Conservation (phyloP, 2,797 vertebrate species). For the Petrocephalus sullivani region DNA sequence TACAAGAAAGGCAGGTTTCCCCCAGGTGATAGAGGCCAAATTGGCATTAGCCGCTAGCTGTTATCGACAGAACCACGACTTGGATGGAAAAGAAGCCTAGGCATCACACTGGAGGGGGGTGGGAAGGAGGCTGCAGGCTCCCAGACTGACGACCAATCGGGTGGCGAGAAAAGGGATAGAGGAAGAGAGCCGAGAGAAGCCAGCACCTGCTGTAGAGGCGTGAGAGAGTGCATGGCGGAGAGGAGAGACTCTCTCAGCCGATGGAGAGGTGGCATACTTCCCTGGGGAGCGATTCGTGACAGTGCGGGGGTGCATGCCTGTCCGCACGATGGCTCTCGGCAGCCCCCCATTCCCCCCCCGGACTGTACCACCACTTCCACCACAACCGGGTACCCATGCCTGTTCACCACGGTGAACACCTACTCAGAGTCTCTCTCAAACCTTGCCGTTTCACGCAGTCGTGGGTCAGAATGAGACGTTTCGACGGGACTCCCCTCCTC, state of each 20-base stretch:
- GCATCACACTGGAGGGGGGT: not conserved
- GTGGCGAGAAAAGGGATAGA: constrained; percentile 1
- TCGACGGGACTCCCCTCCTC: not conserved
- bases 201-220: constrained; percentile 5
- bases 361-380: not conserved
- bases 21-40: not conserved
- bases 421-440: not conserved
- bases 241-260: not conserved
- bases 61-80: not conserved
- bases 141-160: constrained; percentile 23
- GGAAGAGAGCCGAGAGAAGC: not conserved
- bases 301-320: constrained; percentile 21
- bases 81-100: not conserved
- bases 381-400: not conserved
- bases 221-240: not conserved
- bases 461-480: not conserved
- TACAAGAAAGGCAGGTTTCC: constrained; percentile 6
- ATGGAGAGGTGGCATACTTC: not conserved
- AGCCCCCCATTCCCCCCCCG: not conserved
- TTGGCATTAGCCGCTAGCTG: not conserved
- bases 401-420: not conserved
- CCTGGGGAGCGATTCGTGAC: constrained; percentile 3
- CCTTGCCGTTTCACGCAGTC: not conserved
- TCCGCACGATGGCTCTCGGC: not conserved
- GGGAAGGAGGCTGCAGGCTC: constrained; percentile 9